These are phyloP conservation scores for Coptotermes formosanus DNA, from an alignment of 1,140 invertebrate genomes.

Conservation along the genomic window DNA sequence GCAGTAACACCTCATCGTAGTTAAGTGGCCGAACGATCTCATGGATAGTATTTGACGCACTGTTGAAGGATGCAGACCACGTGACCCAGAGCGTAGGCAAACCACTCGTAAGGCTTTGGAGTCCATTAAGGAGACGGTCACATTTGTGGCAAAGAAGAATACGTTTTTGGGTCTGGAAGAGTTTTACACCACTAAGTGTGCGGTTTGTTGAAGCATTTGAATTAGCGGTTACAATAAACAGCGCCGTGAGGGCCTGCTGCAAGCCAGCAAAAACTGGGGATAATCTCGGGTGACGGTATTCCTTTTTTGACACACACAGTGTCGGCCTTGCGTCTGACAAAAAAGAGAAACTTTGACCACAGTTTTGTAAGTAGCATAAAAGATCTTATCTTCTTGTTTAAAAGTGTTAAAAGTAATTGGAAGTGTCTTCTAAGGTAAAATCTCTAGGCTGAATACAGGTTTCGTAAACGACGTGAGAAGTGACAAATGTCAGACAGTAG, in stretches of 20 bases:
- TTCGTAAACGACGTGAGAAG: neutral
- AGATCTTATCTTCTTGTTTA: neutral
- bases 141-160: neutral
- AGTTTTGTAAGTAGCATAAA: neutral
- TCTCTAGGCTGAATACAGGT: neutral
- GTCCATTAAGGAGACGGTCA: neutral
- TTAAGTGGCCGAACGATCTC: neutral
- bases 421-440: neutral
- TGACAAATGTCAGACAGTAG: neutral
- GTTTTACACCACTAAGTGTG: neutral
- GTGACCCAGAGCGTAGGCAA: neutral
- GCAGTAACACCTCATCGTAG: neutral
- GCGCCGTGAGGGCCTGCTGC: neutral
- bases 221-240: neutral
- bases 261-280: neutral
- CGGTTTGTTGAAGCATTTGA: neutral
- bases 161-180: neutral
- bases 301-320: neutral
- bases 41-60: neutral
- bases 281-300: neutral
- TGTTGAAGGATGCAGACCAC: neutral
- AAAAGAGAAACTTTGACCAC: neutral
- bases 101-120: neutral
- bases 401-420: slow-evolving; percentile 12
- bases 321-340: neutral